Base-by-base conservation (phyloP, 2,888 invertebrate species). In the Trichogramma evanescens region DNA sequence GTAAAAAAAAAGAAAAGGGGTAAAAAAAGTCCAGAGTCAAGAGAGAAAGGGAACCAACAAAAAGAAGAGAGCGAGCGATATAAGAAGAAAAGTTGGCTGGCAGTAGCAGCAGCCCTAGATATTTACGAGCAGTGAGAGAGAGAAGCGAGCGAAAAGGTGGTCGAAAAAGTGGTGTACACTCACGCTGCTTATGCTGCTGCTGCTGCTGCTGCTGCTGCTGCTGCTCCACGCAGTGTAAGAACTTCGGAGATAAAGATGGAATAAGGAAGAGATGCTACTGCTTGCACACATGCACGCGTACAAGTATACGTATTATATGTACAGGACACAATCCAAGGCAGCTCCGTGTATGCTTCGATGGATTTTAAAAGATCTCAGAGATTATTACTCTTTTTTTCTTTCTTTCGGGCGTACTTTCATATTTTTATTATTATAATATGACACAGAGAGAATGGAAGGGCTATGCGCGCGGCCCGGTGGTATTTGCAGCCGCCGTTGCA, bases 331-430 rank as follows among this genome's bases (percentile, higher is more conserved):
- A 76, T 76, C 76, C 73, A 71, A 68, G 73, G 71, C 73, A 71
- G 76, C 72, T 75, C 71, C 69, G 72, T 78, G 26, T 26, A 72
- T 76, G 78, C 77, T 76, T 73, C 76, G 76, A 75, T 78, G 77
- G 75, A 74, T 77, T 77, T 78, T 78, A 77, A 78, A 78, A 78
- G 78, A 76, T 76, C 77, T 73, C 77, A 69, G 73, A 77, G 78
- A 78, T 78, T 78, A 78, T 78, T 77, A 76, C 77, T 78, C 76
- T 74, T 74, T 72, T 70, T 52, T 68, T 68, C 72, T 74, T 71
- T 71, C 71, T 71, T 69, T 70, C 67, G 67, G 56, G 56, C 57
- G 63, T 45, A 62, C 70, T 74, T 74, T 75, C 71, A 72, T 74
- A 71, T 72, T 72, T 70, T 71, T 72, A 72, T 76, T 74, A 74